Percentiles rank a stretch among this genome's conserved stretches.
Conservation (phyloP, 1,140 invertebrate genomes). For the Pseudomyrmex concolor region DNA sequence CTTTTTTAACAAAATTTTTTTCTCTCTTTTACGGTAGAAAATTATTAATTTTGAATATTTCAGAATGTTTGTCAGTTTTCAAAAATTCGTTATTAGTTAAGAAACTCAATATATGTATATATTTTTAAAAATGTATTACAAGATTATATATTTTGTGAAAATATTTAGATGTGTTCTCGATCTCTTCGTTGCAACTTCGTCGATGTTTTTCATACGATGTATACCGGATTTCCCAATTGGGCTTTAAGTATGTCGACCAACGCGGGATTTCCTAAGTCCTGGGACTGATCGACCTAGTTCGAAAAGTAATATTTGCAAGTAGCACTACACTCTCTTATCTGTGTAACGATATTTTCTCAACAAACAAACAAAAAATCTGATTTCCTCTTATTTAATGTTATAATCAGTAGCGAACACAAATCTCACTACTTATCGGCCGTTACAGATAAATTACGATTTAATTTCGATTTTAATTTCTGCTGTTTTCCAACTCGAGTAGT, state of each 20-base stretch:
- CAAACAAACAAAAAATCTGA: conserved; percentile 5
- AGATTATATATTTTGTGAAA: conserved; percentile 23
- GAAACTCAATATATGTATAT: neutral
- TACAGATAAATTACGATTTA: conserved; percentile 16
- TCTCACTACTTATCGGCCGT: conserved; percentile 21
- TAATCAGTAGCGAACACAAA: conserved; percentile 23
- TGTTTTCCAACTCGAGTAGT: neutral
- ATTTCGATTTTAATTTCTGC: no score
- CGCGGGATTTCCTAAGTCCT: conserved; percentile 25
- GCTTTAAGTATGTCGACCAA: conserved; percentile 39
- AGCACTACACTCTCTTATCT: conserved; percentile 36
- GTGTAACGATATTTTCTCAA: conserved; percentile 35
- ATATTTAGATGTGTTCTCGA: conserved; percentile 23
- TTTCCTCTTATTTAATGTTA: conserved; percentile 1
- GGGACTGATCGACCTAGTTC: conserved; percentile 59
- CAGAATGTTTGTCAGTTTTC: neutral
- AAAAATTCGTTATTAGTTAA: conserved; percentile 6
- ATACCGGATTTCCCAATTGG: conserved; percentile 49
- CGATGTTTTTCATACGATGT: conserved; percentile 34
- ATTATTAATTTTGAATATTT: neutral
- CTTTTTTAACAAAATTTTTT: no score
- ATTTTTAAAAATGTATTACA: neutral
- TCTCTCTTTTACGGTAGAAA: neutral
- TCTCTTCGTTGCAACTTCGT: conserved; percentile 7
- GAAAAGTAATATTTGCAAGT: conserved; percentile 48